These are phyloP conservation scores for Stenurella melanura DNA, from an alignment of 2,888 invertebrate genomes.

Conservation along the genomic window DNA sequence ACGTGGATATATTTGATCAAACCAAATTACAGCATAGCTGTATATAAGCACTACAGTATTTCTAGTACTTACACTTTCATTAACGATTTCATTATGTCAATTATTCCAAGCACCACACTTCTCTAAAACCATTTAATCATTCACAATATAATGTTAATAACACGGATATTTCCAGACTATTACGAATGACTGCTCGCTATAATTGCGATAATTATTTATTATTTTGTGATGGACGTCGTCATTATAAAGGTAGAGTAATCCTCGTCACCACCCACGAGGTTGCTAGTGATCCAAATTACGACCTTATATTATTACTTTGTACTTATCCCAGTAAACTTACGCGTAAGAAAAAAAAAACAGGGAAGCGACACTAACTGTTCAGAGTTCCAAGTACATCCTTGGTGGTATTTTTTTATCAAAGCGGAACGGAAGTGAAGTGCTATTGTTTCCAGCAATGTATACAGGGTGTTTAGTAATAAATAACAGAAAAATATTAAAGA, in stretches of 20 bases:
- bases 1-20: too few relatives aligned
- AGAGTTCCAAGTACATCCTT: background rate
- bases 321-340: background rate
- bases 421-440: background rate
- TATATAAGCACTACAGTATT: too few relatives aligned
- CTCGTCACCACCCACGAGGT: background rate
- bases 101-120: background rate
- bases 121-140: background rate
- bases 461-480: too few relatives aligned
- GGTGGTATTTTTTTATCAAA: background rate
- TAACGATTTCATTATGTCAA: background rate
- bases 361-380: background rate
- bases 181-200: background rate
- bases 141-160: background rate
- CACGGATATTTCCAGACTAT: background rate
- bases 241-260: background rate
- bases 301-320: background rate
- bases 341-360: background rate
- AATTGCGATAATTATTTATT: background rate
- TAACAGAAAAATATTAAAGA: too few relatives aligned
- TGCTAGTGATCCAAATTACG: background rate
- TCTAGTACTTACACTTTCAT: conserved; percentile 10
- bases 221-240: background rate
- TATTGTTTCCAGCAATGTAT: background rate
- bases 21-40: too few relatives aligned